Evolutionary conservation across 2,797 vertebrate species (phyloP), one percentile per base, ranked within the genome.

Genomic region (Pseudochromis fuscus): DNA sequence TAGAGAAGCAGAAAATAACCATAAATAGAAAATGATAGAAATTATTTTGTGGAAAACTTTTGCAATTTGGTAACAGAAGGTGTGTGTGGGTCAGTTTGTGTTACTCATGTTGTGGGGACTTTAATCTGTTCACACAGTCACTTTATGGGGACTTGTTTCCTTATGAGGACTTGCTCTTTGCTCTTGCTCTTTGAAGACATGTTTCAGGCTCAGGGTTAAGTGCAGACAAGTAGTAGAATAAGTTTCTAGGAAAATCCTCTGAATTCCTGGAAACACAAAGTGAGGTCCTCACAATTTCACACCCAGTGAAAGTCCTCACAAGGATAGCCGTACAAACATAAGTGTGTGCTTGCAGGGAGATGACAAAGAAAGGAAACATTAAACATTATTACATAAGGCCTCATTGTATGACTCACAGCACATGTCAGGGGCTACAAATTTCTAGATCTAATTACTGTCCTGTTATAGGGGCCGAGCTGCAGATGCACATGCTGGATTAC

Each of bases 401-500:
- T 38, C 38, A 7, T 64, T 76, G 16, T 31, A 70, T 65, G 57
- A 80, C 31, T 77, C 58, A 61, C 3, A 66, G 38, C 51, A 50
- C 38, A 50, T 62, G 56, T 67, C 45, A 70, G 12, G 40, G 28
- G 37, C 33, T 16, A 28, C 18, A 18, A n/a, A 52, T 27, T 33
- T 23, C 15, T 23, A 12, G 11, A 56, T 74, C 11, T 45, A 51
- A 53, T 69, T 66, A 52, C 49, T 31, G 31, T 30, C 31, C 49
- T 28, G 19, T 46, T 42, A 8, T 8, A 30, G 24, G 37, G 38
- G n/a, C 49, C 1, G 11, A 4, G 1, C 63, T 79, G 44, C 53
- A 68, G 46, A 66, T 23, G 30, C 69, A 72, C 67, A 71, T 44
- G 63, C 57, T 58, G 62, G 12, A 48, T 78, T 42, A 67, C 19